A percentile compares a stretch with the other conserved stretches of the same genome.
phyloP scores from a whole-genome alignment of 2,888 invertebrate genomes.

The Agrochola litura region DNA sequence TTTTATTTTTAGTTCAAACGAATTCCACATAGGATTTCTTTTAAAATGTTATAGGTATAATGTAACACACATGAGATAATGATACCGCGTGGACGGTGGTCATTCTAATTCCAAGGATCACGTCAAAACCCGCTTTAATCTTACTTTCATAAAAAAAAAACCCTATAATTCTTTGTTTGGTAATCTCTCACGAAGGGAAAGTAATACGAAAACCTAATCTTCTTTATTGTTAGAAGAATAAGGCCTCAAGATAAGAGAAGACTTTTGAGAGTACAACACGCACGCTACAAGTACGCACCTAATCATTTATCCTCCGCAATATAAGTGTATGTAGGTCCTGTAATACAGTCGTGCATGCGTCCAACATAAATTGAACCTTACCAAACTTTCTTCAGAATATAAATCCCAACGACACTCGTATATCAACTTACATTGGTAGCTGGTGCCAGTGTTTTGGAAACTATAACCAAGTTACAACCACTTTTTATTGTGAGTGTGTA shows the following conservation, averaged over 20 bases:
- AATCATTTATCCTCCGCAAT: constrained; percentile 71
- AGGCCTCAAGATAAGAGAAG: constrained; percentile 41
- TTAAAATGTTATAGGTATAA: background rate
- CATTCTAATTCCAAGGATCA: background rate
- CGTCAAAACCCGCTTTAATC: constrained; percentile 1
- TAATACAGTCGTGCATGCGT: constrained; percentile 67
- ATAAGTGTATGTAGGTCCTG: constrained; percentile 59
- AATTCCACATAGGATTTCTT: background rate
- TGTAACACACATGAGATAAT: background rate
- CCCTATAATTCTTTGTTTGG: constrained; percentile 43
- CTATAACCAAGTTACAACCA: constrained; percentile 74
- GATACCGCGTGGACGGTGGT: background rate
- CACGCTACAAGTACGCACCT: constrained; percentile 66
- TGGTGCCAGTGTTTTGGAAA: constrained; percentile 69
- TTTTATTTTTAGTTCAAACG: background rate
- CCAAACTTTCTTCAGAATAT: constrained; percentile 12
- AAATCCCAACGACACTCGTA: constrained; percentile 34
- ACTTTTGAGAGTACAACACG: constrained; percentile 58
- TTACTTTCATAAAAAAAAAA: constrained; percentile 24
- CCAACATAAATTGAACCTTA: constrained; percentile 63
- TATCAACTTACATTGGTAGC: constrained; percentile 63
- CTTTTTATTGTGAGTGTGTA: constrained; percentile 79
- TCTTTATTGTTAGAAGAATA: constrained; percentile 50
- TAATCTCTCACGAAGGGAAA: constrained; percentile 53
- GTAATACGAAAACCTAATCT: constrained; percentile 56